Percentiles rank a stretch among this genome's conserved stretches.
These are phyloP conservation scores for Troglohyphantes excavatus DNA, from an alignment of 2,888 invertebrate species.

Conservation along the genomic window DNA sequence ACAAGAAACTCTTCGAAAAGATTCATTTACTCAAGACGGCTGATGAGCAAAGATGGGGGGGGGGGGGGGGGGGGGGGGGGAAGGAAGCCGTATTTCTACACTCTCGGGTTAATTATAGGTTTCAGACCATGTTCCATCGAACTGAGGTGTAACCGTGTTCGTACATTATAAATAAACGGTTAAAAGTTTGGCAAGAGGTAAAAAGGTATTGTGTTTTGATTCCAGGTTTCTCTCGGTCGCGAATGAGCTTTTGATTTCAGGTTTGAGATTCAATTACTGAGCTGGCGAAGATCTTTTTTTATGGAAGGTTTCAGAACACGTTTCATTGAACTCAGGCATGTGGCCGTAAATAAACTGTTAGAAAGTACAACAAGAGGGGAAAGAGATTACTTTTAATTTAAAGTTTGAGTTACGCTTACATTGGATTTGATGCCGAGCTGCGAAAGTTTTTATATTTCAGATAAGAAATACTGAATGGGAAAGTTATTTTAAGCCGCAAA, in stretches of 20 bases:
- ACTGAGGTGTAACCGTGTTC: not conserved
- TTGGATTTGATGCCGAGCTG: too few relatives aligned
- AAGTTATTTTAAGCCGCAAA: too few relatives aligned
- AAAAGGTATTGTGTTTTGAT: not conserved
- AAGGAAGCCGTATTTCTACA: not conserved
- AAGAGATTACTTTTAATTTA: not conserved
- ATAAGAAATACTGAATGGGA: too few relatives aligned
- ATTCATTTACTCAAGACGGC: slow-evolving; percentile 49
- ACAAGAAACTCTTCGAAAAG: not conserved
- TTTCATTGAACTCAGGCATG: not conserved
- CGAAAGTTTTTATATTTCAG: too few relatives aligned
- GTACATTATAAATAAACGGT: not conserved
- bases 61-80: not conserved
- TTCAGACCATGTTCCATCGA: not conserved
- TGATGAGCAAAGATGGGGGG: not conserved
- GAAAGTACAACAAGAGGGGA: too few relatives aligned
- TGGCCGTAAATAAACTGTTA: too few relatives aligned
- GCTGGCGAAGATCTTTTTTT: not conserved
- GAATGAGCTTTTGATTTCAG: not conserved
- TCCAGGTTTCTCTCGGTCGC: not conserved
- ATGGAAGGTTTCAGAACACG: not conserved
- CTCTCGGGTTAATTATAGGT: not conserved
- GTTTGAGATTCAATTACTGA: not conserved
- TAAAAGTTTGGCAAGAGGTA: not conserved
- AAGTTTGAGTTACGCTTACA: too few relatives aligned